Evolutionary conservation across 53 echinoderm and acorn worm genomes (phyloP), one percentile per base, ranked within the genome.

Genomic region (Echinarachnius parma): DNA sequence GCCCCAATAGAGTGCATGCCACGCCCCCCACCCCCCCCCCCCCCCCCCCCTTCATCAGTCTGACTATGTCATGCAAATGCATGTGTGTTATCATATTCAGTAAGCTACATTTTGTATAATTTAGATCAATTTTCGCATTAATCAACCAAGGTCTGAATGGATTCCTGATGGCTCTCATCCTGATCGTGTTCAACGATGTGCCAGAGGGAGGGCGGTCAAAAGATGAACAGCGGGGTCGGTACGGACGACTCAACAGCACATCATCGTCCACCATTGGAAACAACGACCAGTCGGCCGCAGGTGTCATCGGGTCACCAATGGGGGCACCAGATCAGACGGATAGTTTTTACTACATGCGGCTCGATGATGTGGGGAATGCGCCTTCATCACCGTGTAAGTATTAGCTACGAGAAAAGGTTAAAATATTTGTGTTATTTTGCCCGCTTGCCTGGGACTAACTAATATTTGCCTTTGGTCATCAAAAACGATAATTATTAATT

Each of bases 331-430:
- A 67, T 48, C 76, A 83, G 25, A 77, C 58, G n/a, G 83, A 83
- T 22, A 75, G 83, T 22, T 83, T 83, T 50, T 83, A 77, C 49
- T 83, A 83, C 31, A 83, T 83, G 83, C 66, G 83, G 15, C 21
- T 83, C 42, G 83, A 83, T 9, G 83, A 83, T n/a, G 77, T 39
- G 13, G 76, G 68, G 14, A 72, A 37, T 30, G 56, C 56, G 74
- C 74, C 74, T 13, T 37, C 25, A 4, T 9, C 25, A 5, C 57
- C 22, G 7, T 22, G 57, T 57, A 57, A 57, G 28, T 4, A 57
- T 5, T 4, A 57, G 5, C 8, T 14, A 50, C 19, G 20, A 14
- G 19, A 19, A 19, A 22, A 5, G 58, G 28, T 58, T 58, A 9
- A 13, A 27, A 27, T 29, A 58, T 27, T 21, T 50, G n/a, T n/a